Evolutionary conservation across 2,797 vertebrate genomes (phyloP), one percentile per base, ranked within the genome.

Genomic region (Austrolebias charrua): DNA sequence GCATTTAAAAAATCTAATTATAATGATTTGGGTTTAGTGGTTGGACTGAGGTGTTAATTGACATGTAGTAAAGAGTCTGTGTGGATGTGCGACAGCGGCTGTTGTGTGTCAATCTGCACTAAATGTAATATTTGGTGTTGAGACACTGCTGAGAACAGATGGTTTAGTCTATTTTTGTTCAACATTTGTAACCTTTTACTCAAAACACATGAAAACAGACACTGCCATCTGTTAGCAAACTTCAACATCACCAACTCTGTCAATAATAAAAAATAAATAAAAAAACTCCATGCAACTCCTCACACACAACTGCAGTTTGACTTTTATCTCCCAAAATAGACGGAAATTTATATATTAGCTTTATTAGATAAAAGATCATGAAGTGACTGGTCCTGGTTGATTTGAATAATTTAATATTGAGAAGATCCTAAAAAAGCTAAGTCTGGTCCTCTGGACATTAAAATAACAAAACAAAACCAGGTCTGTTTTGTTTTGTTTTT

Each of bases 131-230:
- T 46, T 43, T 52, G 19, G 63, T 57, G 45, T 71, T 78, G 40
- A 53, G 57, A 63, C 33, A 9, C 60, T 60, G 62, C 71, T 48
- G 28, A 16, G 63, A 81, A 53, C 80, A 86, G 81, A 87, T 84
- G 83, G 77, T 53, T 16, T 0, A 4, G 12, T 67, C 66, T 77
- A 72, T 85, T 83, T 86, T 66, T 29, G 70, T 73, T 81, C 58
- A 75, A 28, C 75, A 67, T 57, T 57, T 78, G 76, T 80, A 85
- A 83, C 81, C 75, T 80, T 86, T 38, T 75, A 67, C 61, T 75
- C 46, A 84, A 20, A 75, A 69, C 68, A 78, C 79, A 76, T 69
- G 59, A 66, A 81, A 81, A 74, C 55, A 74, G 80, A 78, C 66
- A 2, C 13, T 33, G 44, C 76, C 85, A 82, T 84, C 75, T 82